phyloP scores from a whole-genome alignment of 2,888 invertebrate genomes.

The Aporophyla lueneburgensis region DNA sequence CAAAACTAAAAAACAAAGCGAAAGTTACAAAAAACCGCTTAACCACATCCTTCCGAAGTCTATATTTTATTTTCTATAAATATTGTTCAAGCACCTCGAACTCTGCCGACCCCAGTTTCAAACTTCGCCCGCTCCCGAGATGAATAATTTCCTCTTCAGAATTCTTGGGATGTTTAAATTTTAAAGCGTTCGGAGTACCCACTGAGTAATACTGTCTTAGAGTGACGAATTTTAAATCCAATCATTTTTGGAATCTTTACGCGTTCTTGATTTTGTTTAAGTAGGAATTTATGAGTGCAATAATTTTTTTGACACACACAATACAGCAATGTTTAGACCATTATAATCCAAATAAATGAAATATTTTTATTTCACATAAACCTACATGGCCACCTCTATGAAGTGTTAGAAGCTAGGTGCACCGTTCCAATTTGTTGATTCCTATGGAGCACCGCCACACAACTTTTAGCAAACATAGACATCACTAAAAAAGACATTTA shows the following conservation, averaged over 20 bases:
- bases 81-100: conserved; percentile 60
- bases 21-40: conserved; percentile 61
- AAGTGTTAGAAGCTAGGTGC: too few species aligned
- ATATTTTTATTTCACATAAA: too few species aligned
- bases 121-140: conserved; percentile 65
- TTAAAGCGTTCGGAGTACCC: conserved; percentile 47
- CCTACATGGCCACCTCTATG: too few species aligned
- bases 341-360: neutral
- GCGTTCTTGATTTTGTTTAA: neutral
- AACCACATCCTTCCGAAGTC: conserved; percentile 57
- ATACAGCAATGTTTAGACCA: neutral
- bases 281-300: neutral
- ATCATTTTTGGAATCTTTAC: conserved; percentile 31
- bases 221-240: conserved; percentile 46
- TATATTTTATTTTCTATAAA: conserved; percentile 68
- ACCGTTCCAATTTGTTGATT: too few species aligned
- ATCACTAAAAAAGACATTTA: neutral
- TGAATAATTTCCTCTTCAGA: conserved; percentile 69
- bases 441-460: neutral
- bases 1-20: conserved; percentile 30
- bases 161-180: conserved; percentile 67
- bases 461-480: neutral
- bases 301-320: neutral
- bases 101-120: conserved; percentile 60
- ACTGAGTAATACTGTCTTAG: conserved; percentile 10